phyloP scores from a whole-genome alignment of 35 echinoderm and acorn worm species.

The Patiria miniata region DNA sequence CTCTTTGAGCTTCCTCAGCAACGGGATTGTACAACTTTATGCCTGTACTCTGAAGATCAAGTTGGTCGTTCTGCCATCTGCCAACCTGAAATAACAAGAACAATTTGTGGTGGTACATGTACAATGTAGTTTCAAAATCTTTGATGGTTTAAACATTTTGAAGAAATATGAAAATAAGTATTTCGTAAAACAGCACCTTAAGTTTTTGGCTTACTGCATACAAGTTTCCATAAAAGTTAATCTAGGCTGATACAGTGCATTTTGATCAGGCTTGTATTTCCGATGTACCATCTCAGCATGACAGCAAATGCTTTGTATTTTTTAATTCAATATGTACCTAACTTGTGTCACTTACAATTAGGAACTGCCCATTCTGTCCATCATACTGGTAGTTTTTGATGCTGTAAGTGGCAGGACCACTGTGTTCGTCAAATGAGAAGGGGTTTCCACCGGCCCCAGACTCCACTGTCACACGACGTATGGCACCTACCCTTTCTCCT shows the following conservation, averaged over 20 bases:
- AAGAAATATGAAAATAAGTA: too few species aligned
- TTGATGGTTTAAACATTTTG: too few species aligned
- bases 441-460: background rate
- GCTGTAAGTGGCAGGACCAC: conserved; percentile 8
- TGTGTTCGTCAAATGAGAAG: background rate
- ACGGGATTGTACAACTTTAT: background rate
- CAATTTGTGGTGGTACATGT: background rate
- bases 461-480: background rate
- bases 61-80: background rate
- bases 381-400: conserved; percentile 28
- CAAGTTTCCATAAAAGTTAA: too few species aligned
- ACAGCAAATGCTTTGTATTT: too few species aligned
- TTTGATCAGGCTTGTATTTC: too few species aligned
- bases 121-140: too few species aligned
- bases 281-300: too few species aligned
- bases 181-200: too few species aligned
- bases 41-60: background rate
- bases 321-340: too few species aligned
- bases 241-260: too few species aligned
- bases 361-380: background rate
- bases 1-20: background rate
- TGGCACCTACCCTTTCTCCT: background rate
- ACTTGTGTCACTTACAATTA: background rate
- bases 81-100: conserved; percentile 11
- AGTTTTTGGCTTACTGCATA: too few species aligned